Conservation (phyloP, 2,888 invertebrate genomes). For the Lithophane leautieri region DNA sequence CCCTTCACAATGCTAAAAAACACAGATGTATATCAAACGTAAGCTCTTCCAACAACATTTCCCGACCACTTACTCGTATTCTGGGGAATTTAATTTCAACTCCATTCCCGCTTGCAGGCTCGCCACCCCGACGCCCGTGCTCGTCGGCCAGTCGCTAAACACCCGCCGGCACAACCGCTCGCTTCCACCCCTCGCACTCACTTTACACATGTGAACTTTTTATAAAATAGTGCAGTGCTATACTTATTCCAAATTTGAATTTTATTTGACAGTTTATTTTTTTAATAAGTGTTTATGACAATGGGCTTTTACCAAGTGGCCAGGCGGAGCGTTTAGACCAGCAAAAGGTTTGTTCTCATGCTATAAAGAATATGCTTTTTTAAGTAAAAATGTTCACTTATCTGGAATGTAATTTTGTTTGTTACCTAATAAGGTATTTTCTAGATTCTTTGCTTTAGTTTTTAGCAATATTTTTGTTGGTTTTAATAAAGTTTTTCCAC, state of each 20-base stretch:
- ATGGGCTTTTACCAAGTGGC: constrained; percentile 77
- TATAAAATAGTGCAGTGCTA: constrained; percentile 77
- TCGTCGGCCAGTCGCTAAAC: constrained; percentile 76
- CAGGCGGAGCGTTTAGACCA: constrained; percentile 72
- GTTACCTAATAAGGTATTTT: neutral
- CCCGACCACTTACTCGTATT: constrained; percentile 35
- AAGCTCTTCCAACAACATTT: constrained; percentile 37
- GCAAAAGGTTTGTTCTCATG: constrained; percentile 67
- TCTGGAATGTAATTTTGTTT: neutral
- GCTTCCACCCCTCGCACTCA: constrained; percentile 67
- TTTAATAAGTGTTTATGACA: constrained; percentile 69
- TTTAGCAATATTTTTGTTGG: constrained; percentile 6
- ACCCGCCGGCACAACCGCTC: constrained; percentile 73
- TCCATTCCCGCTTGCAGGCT: constrained; percentile 31
- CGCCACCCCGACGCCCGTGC: constrained; percentile 50
- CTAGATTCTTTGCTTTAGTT: constrained; percentile 2
- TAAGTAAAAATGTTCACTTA: constrained; percentile 24
- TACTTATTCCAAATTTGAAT: constrained; percentile 53
- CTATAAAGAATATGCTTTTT: constrained; percentile 14
- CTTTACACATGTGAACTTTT: constrained; percentile 84
- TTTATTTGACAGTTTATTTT: constrained; percentile 62
- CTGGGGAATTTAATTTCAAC: constrained; percentile 48
- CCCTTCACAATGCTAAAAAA: neutral
- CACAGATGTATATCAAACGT: neutral
- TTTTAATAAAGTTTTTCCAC: constrained; percentile 37